Percentiles rank a stretch among this genome's conserved stretches.
Evolutionary conservation across 1,140 invertebrate genomes (phyloP).

Genomic region (Trachelipus rathkii): DNA sequence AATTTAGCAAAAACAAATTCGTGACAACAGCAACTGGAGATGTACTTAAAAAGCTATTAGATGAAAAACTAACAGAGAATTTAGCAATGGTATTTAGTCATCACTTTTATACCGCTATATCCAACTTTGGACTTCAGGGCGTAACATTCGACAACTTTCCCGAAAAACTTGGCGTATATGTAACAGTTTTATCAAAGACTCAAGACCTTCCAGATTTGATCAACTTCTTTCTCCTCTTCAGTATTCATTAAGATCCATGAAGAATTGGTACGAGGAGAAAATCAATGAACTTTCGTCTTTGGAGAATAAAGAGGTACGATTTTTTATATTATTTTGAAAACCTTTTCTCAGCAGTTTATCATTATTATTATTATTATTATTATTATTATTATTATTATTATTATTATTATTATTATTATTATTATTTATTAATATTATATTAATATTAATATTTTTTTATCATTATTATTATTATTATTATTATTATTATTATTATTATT

Average conservation of each 20-base stretch:
- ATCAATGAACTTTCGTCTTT: not conserved
- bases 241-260: constrained; percentile 11
- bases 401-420: no score
- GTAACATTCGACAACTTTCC: constrained; percentile 34
- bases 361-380: no score
- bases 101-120: no score
- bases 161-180: constrained; percentile 16
- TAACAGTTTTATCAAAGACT: constrained; percentile 11
- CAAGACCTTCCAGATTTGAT: constrained; percentile 28
- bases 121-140: constrained; percentile 25
- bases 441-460: no score
- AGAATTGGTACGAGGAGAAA: not conserved
- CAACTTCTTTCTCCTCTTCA: constrained; percentile 21
- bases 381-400: no score
- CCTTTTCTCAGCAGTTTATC: no score
- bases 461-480: no score
- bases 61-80: not conserved
- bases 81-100: no score
- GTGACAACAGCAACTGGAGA: not conserved
- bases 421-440: no score
- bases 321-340: no score
- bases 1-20: not conserved
- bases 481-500: no score
- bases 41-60: not conserved
- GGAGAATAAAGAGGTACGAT: not conserved